Percentiles rank a stretch among this genome's conserved stretches.
phyloP scores from a whole-genome alignment of 2,888 invertebrate species.

The Sthenelais limicola region DNA sequence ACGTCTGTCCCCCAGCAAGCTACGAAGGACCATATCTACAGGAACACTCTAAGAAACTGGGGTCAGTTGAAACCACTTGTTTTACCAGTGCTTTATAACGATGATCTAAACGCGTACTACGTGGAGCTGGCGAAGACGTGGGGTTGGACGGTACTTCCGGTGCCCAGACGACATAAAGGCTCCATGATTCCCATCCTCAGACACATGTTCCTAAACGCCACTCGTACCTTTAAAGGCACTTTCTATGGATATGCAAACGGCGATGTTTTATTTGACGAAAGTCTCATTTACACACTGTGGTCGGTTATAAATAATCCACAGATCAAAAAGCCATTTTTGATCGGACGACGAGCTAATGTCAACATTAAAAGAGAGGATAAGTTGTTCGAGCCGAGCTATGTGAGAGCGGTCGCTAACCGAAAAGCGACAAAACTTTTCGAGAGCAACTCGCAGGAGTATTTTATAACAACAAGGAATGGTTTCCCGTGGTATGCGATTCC shows the following conservation, averaged over 20 bases:
- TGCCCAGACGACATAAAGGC: slow-evolving; percentile 20
- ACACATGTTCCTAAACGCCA: slow-evolving; percentile 60
- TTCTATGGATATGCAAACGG: slow-evolving; percentile 63
- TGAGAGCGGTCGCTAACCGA: background rate
- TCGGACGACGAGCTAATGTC: slow-evolving; percentile 40
- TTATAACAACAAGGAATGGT: slow-evolving; percentile 56
- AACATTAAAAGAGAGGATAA: background rate
- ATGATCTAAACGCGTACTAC: slow-evolving; percentile 7
- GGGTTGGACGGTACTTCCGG: slow-evolving; percentile 42
- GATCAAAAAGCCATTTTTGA: slow-evolving; percentile 14
- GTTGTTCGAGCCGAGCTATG: background rate
- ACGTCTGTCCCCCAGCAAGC: slow-evolving; percentile 15
- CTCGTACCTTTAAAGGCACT: slow-evolving; percentile 53
- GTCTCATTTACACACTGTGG: slow-evolving; percentile 37
- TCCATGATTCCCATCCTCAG: slow-evolving; percentile 58
- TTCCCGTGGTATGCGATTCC: slow-evolving; percentile 62
- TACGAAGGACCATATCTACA: slow-evolving; percentile 23
- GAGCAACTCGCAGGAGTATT: slow-evolving; percentile 60
- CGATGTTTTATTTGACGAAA: slow-evolving; percentile 59
- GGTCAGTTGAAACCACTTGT: slow-evolving; percentile 25
- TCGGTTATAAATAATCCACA: background rate
- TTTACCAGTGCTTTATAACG: slow-evolving; percentile 24
- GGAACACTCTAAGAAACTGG: slow-evolving; percentile 33
- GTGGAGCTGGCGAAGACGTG: slow-evolving; percentile 11
- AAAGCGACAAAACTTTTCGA: slow-evolving; percentile 52